These are phyloP conservation scores for Charadrius vociferus DNA, from an alignment of 2,113 vertebrate genomes.

Conservation along the genomic window DNA sequence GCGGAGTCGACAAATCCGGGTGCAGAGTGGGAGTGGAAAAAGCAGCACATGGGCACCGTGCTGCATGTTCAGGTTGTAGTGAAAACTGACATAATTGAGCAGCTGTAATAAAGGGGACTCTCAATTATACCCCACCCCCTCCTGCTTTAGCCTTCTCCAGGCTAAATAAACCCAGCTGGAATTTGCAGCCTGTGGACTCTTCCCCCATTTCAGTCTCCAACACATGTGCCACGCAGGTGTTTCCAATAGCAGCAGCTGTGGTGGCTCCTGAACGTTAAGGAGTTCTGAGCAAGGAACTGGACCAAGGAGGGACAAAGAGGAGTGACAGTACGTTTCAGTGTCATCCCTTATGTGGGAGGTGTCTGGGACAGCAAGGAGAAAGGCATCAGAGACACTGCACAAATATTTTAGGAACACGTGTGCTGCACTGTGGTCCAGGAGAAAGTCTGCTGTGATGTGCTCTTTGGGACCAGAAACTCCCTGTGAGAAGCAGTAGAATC, in stretches of 20 bases:
- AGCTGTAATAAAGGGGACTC: not conserved
- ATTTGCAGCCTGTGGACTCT: not conserved
- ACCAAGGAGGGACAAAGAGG: not conserved
- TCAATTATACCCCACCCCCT: not conserved
- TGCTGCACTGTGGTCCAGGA: not conserved
- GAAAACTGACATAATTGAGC: not conserved
- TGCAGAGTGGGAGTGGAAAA: not conserved
- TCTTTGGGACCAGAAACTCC: not conserved
- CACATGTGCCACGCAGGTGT: not conserved
- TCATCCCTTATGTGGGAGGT: accelerated
- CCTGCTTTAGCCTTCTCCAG: not conserved
- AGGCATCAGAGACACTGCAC: not conserved
- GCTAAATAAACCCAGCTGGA: not conserved
- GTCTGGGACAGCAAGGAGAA: not conserved
- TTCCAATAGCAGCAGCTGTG: not conserved
- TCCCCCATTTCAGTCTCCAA: not conserved
- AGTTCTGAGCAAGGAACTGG: not conserved
- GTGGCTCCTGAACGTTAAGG: not conserved
- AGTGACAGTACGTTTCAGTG: accelerated
- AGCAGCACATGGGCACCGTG: not conserved
- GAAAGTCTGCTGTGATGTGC: not conserved
- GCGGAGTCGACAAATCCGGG: not conserved
- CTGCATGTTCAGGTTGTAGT: not conserved
- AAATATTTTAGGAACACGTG: not conserved
- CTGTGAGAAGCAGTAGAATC: not conserved